Conservation (phyloP, 2,797 vertebrate genomes). For the Euphonia xanthogaster region DNA sequence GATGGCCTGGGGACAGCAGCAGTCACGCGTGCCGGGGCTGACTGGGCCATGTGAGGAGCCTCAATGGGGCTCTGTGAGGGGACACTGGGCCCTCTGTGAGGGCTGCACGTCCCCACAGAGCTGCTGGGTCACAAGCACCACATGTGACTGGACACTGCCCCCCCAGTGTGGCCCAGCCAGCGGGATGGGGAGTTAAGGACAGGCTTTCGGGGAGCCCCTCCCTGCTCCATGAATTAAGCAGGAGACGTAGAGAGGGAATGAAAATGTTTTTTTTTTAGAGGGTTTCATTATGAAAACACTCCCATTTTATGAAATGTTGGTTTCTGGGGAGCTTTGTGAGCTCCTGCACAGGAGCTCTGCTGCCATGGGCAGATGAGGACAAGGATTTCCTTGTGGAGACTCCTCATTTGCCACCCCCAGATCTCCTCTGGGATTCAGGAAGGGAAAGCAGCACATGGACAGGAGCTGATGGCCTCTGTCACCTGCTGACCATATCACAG, state of each 20-base stretch:
- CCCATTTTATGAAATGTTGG: not conserved
- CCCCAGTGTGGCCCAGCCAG: not conserved
- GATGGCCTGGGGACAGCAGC: not conserved
- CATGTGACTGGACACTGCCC: conserved; percentile 49
- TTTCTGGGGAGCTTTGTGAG: not conserved
- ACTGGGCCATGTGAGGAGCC: conserved; percentile 45
- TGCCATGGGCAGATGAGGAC: rapidly evolving
- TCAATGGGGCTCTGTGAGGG: conserved; percentile 61
- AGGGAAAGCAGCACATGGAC: not conserved
- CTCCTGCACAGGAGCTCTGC: not conserved
- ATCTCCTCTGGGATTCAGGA: not conserved
- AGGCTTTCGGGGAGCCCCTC: not conserved
- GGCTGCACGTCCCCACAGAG: not conserved
- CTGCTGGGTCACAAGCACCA: conserved; percentile 51
- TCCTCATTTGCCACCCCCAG: not conserved
- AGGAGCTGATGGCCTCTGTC: not conserved
- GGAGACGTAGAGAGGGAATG: too few species aligned
- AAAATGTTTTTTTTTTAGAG: not conserved
- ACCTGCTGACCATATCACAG: not conserved
- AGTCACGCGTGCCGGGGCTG: conserved; percentile 29
- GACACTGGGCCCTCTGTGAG: conserved; percentile 60
- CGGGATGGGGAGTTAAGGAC: not conserved
- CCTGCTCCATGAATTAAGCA: not conserved
- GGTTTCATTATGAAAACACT: not conserved
- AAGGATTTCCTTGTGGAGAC: not conserved